Evolutionary conservation across 2,888 invertebrate genomes (phyloP).

Genomic region (Pilophorus perplexus): DNA sequence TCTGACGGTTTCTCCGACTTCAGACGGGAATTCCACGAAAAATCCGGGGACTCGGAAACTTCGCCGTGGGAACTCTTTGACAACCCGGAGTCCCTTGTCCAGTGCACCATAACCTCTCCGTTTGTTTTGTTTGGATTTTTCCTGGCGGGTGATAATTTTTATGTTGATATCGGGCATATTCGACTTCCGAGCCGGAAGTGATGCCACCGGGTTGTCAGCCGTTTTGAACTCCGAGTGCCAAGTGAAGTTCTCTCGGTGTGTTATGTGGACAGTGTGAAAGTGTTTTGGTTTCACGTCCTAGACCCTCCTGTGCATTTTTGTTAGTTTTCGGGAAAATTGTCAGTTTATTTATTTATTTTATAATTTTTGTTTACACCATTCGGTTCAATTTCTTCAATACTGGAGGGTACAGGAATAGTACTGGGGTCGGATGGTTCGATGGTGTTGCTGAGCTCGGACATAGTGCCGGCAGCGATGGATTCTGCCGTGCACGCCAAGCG

Average conservation of each 20-base stretch:
- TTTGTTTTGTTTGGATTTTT: slow-evolving; percentile 11
- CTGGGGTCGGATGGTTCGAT: slow-evolving; percentile 52
- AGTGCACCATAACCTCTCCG: slow-evolving; percentile 9
- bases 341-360: background rate
- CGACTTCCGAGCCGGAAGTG: background rate
- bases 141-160: slow-evolving; percentile 8
- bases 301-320: too few species aligned
- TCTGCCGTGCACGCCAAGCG: slow-evolving; percentile 52
- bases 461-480: slow-evolving; percentile 54
- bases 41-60: background rate
- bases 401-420: slow-evolving; percentile 62
- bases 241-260: slow-evolving; percentile 3
- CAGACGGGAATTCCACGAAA: background rate
- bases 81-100: background rate
- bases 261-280: slow-evolving; percentile 42
- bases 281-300: slow-evolving; percentile 1
- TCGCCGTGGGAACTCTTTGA: too few species aligned
- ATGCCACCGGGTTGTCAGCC: background rate
- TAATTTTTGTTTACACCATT: too few species aligned
- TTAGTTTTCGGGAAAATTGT: background rate
- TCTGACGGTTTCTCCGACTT: slow-evolving; percentile 3
- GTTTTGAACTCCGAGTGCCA: background rate
- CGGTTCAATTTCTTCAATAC: slow-evolving; percentile 53
- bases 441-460: slow-evolving; percentile 52
- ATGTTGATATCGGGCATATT: background rate